Evolutionary conservation across 2,113 vertebrate genomes (phyloP).

Genomic region (Isichthys henryi): DNA sequence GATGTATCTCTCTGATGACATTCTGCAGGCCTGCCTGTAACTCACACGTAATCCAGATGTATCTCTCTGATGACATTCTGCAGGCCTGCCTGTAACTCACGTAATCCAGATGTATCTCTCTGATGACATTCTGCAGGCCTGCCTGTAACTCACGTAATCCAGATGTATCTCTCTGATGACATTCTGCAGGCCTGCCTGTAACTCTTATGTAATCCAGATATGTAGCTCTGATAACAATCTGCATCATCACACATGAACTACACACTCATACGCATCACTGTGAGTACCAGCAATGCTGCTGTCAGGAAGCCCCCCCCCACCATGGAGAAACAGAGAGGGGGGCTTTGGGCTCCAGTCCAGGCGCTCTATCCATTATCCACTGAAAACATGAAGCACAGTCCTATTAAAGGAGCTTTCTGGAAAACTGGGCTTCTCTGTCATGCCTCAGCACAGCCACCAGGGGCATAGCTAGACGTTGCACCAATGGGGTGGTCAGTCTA

Average conservation of each 20-base stretch:
- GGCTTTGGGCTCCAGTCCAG: neutral
- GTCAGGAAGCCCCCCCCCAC: neutral
- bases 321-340: neutral
- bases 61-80: neutral
- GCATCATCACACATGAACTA: neutral
- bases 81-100: neutral
- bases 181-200: neutral
- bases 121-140: neutral
- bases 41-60: neutral
- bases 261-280: neutral
- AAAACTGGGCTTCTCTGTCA: neutral
- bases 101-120: neutral
- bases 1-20: neutral
- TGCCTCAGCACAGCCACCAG: neutral
- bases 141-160: neutral
- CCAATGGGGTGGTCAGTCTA: neutral
- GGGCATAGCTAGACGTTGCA: neutral
- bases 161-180: neutral
- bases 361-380: neutral
- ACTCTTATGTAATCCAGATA: neutral
- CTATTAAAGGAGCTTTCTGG: neutral
- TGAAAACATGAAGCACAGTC: neutral
- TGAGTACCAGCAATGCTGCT: neutral
- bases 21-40: neutral
- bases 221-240: neutral